phyloP scores from a whole-genome alignment of 2,797 vertebrate genomes.

The Sandelia bainsii region DNA sequence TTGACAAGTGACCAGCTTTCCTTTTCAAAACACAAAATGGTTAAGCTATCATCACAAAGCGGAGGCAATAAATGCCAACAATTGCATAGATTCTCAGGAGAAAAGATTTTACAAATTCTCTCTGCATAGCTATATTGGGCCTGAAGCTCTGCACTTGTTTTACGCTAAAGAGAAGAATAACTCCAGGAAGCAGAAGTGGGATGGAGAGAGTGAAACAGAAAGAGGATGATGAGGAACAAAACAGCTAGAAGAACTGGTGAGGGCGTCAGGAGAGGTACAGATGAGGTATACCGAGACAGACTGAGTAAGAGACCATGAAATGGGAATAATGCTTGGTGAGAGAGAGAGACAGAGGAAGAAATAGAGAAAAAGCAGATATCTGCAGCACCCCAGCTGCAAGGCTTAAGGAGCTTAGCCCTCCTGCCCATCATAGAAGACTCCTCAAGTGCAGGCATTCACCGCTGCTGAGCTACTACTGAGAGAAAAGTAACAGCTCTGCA shows the following conservation, averaged over 20 bases:
- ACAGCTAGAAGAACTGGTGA: constrained; percentile 25
- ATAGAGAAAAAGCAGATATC: constrained; percentile 70
- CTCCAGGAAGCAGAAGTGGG: constrained; percentile 35
- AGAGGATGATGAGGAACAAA: constrained; percentile 52
- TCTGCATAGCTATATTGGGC: constrained; percentile 39
- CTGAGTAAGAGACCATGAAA: constrained; percentile 65
- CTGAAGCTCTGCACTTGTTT: constrained; percentile 50
- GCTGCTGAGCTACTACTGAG: constrained; percentile 60
- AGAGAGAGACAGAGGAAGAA: constrained; percentile 51
- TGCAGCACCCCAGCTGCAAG: constrained; percentile 75
- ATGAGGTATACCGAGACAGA: constrained; percentile 51
- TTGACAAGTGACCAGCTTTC: constrained; percentile 56
- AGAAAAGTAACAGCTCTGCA: constrained; percentile 45
- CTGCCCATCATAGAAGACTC: constrained; percentile 69
- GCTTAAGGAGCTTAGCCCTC: constrained; percentile 80
- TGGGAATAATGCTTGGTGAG: constrained; percentile 49
- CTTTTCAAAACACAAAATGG: constrained; percentile 56
- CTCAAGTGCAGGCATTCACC: constrained; percentile 71
- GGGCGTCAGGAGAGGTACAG: constrained; percentile 40
- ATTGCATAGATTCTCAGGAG: constrained; percentile 52
- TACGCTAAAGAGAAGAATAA: constrained; percentile 44
- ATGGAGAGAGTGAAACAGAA: constrained; percentile 43
- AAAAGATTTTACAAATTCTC: constrained; percentile 63
- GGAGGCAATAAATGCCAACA: constrained; percentile 37
- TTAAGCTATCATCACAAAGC: constrained; percentile 57